Conservation (phyloP, 1,140 invertebrate species). For the Augochlora pura region DNA sequence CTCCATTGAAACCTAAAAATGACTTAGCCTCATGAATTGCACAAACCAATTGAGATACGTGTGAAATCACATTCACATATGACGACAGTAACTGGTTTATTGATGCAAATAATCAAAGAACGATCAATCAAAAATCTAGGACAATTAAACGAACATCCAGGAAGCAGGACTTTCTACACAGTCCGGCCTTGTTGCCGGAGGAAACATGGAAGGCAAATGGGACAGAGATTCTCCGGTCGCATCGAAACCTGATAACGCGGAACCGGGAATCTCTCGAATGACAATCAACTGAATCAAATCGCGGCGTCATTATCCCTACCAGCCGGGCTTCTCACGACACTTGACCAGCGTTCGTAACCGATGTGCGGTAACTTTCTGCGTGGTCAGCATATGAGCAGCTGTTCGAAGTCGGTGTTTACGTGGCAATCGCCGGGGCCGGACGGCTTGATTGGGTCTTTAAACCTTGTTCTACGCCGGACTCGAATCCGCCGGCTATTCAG, state of each 20-base stretch:
- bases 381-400: constrained; percentile 29
- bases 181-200: too few relatives aligned
- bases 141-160: too few relatives aligned
- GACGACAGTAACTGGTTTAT: too few relatives aligned
- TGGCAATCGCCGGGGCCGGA: background rate
- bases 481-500: background rate
- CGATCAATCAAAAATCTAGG: too few relatives aligned
- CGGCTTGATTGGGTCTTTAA: background rate
- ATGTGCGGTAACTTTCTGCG: background rate
- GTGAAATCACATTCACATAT: too few relatives aligned
- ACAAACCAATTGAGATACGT: too few relatives aligned
- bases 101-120: too few relatives aligned
- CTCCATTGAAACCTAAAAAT: too few relatives aligned
- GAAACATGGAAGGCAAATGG: too few relatives aligned
- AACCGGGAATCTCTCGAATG: background rate
- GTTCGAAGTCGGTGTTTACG: background rate
- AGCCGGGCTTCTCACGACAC: background rate
- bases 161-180: too few relatives aligned
- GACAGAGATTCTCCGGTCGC: background rate
- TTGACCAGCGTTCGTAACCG: background rate
- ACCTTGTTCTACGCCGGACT: background rate
- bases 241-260: background rate
- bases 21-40: too few relatives aligned
- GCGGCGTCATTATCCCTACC: background rate
- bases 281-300: background rate